Base-by-base conservation (phyloP, 2,888 invertebrate genomes). In the Abrostola tripartita region DNA sequence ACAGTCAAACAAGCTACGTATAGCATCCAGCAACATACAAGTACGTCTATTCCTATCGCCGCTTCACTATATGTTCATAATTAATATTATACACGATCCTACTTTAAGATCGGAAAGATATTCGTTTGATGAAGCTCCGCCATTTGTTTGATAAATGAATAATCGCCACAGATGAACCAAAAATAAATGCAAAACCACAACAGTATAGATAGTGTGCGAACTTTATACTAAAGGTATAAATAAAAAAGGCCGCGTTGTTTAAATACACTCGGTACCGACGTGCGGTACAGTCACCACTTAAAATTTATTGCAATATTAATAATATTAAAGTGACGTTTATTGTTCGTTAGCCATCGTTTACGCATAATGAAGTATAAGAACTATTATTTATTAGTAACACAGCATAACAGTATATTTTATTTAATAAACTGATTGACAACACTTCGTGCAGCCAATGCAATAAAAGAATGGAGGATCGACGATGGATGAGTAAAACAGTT, bases 81-180 rank as follows among this genome's bases (percentile, higher is more conserved):
- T 88, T 89, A 87, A 86, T 85, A 86, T 74, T 65, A 75, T 81
- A 81, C 74, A 79, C 73, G 75, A 74, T 68, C 50, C 65, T 52
- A 59, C 74, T 72, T 75, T 73, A 74, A 85, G 85, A 87, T 88
- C 78, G 61, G 68, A 81, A 76, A 88, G 86, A 88, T 88, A 88
- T 84, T 85, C 81, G 78, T 87, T 88, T 91, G 90, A 90, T 89
- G 89, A 88, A 90, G 89, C 84, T 85, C 78, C 82, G 84, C 88
- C 82, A 90, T 91, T 91, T 88, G 85, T 88, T 89, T 90, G 87
- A 89, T 88, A 86, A 87, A 91, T 90, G 87, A 91, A 85, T 87
- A 88, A 89, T 89, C 83, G 81, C 81, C 62, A 65, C 64, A 76
- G 79, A 81, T 81, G 83, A 88, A 81, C 76, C 79, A 69, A 71